Base-by-base conservation (phyloP, 2,888 invertebrate species). In the Drosophila affinis region DNA sequence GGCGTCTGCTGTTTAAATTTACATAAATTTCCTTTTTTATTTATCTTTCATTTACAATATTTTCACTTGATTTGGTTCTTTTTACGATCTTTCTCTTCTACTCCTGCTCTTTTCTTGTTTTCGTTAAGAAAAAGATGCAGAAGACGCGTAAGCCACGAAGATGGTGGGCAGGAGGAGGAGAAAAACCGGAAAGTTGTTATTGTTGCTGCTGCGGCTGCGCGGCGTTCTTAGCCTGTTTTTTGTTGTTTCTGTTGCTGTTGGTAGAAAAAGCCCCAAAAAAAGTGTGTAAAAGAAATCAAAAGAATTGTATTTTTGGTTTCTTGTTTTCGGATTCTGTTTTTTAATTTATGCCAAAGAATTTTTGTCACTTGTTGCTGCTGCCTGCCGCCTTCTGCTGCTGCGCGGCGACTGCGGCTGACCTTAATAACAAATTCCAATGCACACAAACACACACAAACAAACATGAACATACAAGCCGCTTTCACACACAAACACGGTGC, bases 181-280 rank as follows among this genome's bases (percentile, higher is more conserved):
- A 72, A 87, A 85, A 85, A 85, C 85, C 85, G 85, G 85, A 88
- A 87, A 88, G 88, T 86, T 83, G 78, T 80, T 82, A 55, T 71
- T 78, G 74, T 47, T 53, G 69, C 39, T 59, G 55, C 21, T 47
- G 39, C 44, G 54, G 44, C 44, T 63, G 69, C 27, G 27, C 29
- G 29, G 29, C 29, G 29, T 29, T 29, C 29, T 29, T 29, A 29
- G 29, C 29, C 29, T 29, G 29, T 29, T 61, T 77, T 60, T 63
- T 77, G 54, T 55, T 68, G 34, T 46, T 54, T 32, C 56, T 54
- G 55, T 62, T 71, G 62, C 60, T 61, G 69, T 78, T 71, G 72
- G 60, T 68, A 65, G 47, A 47, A 49, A 68, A 58, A 68, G 61
- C 39, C 46, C 62, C 47, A 69, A 70, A 70, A 70, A 70, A 51